Base-by-base conservation (phyloP, 2,797 vertebrate species). In the Macrochelys suwanniensis region DNA sequence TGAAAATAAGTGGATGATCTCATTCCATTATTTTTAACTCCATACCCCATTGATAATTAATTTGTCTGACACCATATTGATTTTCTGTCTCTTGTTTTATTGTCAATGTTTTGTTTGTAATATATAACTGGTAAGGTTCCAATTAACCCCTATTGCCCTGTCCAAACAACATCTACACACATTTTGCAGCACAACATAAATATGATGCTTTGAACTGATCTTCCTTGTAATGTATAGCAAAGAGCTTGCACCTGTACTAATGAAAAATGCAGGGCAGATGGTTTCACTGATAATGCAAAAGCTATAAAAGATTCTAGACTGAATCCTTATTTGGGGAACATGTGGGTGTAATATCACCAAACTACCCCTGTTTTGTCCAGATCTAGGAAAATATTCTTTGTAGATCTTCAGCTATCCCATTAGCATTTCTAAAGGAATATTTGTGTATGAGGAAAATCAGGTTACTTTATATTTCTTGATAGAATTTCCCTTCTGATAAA, bases 51-150 rank as follows among this genome's bases (percentile, higher is more conserved):
- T 94, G 97, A 95, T 97, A 95, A 92, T 96, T 95, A 97, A 96
- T 97, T 98, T 96, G 94, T 96, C 96, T 96, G 97, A 97, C 96
- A 97, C 92, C 13, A 31, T 80, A 95, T 94, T 95, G 98, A 97
- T 96, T 96, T 97, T 89, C 96, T 77, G 47, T 94, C 95, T 96
- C 84, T 91, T 88, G 88, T 95, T 96, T 96, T 97, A 91, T 95
- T 97, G 97, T 90, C 93, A 89, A 80, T 91, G 89, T 97, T 97
- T 97, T 96, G 83, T 95, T 90, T 87, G 95, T 91, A 97, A 89
- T 96, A 92, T 92, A 94, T 94, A 97, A 93, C 95, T 94, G 85
- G 80, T 95, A 95, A 94, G 96, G 74, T 95, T 97, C 94, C 95
- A 91, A 91, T 97, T 98, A 98, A 97, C 93, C 85, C 2, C 0